Evolutionary conservation across 2,113 vertebrate genomes (phyloP).

Genomic region (Serinus canaria): DNA sequence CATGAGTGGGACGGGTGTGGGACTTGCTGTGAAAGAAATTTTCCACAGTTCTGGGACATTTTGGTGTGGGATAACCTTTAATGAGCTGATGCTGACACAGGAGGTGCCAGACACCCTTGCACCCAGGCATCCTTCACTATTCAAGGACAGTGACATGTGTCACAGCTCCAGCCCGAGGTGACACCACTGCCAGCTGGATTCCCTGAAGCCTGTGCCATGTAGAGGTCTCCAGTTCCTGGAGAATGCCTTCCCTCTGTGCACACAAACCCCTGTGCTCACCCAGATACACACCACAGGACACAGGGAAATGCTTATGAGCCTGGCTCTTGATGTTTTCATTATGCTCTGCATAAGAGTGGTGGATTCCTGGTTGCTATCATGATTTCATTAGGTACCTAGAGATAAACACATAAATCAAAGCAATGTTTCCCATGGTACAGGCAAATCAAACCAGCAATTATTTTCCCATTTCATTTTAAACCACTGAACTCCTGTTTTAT

Average conservation of each 20-base stretch:
- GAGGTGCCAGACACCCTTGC: neutral
- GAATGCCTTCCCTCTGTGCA: neutral
- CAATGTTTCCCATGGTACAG: neutral
- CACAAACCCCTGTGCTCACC: neutral
- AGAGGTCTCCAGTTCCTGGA: neutral
- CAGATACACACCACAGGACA: neutral
- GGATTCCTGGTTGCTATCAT: neutral
- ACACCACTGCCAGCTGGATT: neutral
- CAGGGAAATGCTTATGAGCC: neutral
- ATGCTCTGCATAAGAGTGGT: neutral
- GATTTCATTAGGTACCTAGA: neutral
- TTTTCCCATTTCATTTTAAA: constrained; percentile 42
- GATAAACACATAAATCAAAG: constrained; percentile 25
- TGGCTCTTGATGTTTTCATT: neutral
- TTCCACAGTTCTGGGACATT: neutral
- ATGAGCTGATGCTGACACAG: neutral
- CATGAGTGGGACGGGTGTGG: neutral
- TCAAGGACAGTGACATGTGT: neutral
- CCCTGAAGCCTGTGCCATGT: neutral
- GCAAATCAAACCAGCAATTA: constrained; percentile 47
- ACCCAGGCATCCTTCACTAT: neutral
- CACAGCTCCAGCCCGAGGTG: accelerated
- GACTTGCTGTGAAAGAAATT: neutral
- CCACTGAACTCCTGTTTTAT: constrained; percentile 32
- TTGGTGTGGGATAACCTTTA: neutral